A percentile compares a stretch with the other conserved stretches of the same genome.
These are phyloP conservation scores for Zeus faber DNA, from an alignment of 2,113 vertebrate genomes.

Conservation along the genomic window DNA sequence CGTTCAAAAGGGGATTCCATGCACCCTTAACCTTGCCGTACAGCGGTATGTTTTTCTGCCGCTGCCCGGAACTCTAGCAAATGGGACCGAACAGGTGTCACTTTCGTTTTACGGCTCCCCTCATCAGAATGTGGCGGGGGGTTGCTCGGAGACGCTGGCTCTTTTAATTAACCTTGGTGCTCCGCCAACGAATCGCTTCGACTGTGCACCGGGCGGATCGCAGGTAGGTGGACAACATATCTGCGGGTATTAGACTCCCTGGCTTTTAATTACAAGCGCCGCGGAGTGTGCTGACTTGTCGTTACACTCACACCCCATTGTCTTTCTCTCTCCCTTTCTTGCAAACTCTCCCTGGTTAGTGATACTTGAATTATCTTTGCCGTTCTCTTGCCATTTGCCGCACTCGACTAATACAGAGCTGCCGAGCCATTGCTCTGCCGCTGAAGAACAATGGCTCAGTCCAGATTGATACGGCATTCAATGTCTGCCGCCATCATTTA, in stretches of 20 bases:
- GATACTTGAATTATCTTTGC: background rate
- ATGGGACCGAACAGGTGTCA: conserved; percentile 68
- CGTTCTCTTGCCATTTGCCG: background rate
- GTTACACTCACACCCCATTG: conserved; percentile 11
- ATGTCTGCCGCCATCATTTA: too few species aligned
- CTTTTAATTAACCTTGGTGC: conserved; percentile 68
- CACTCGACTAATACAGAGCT: too few species aligned
- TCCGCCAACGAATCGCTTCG: conserved; percentile 46
- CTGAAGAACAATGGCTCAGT: too few species aligned
- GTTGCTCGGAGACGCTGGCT: conserved; percentile 13
- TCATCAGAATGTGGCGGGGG: conserved; percentile 29
- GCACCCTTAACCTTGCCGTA: too few species aligned
- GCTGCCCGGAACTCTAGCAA: too few species aligned
- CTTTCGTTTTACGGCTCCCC: conserved; percentile 68
- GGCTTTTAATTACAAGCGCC: conserved; percentile 61
- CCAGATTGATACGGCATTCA: too few species aligned
- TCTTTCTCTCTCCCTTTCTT: too few species aligned
- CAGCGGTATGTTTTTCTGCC: too few species aligned
- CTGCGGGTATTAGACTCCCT: conserved; percentile 42
- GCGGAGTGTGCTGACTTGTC: conserved; percentile 26
- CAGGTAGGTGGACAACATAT: conserved; percentile 47
- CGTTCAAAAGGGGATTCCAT: too few species aligned
- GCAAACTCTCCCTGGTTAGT: conserved; percentile 4
- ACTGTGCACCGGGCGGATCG: conserved; percentile 34
- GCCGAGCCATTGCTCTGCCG: too few species aligned